phyloP scores from a whole-genome alignment of 2,113 vertebrate genomes.

The Upupa epops region DNA sequence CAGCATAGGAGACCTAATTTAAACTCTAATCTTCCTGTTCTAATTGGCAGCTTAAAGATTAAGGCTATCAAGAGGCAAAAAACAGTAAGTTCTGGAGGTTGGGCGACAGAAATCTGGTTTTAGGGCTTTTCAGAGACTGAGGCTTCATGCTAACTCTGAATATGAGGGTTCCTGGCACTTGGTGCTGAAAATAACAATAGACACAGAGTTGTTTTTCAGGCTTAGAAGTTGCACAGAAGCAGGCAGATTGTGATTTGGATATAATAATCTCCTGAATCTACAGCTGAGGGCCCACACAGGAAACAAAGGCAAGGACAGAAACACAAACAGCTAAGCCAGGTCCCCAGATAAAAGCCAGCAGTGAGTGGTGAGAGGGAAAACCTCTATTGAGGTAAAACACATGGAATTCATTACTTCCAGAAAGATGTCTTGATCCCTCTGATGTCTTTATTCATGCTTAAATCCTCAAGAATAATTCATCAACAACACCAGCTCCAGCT shows the following conservation, averaged over 20 bases:
- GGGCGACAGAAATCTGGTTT: conserved; percentile 27
- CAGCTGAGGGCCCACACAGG: background rate
- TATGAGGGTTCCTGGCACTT: background rate
- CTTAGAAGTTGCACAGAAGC: background rate
- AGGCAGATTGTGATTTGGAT: background rate
- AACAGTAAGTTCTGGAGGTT: conserved; percentile 27
- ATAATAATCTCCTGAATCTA: background rate
- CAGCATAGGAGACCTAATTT: background rate
- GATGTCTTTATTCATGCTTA: conserved; percentile 26
- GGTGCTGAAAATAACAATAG: background rate
- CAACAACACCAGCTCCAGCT: conserved; percentile 20
- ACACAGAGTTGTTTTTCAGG: background rate
- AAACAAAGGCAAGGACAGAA: background rate
- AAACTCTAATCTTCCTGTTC: conserved; percentile 30
- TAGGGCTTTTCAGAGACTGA: background rate
- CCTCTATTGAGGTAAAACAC: background rate
- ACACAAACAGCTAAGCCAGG: background rate
- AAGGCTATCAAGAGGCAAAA: conserved; percentile 38
- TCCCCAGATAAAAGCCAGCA: background rate
- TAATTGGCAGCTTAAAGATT: conserved; percentile 42
- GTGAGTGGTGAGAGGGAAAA: background rate
- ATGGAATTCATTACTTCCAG: background rate
- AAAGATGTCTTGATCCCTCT: background rate
- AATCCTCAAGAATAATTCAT: conserved; percentile 53
- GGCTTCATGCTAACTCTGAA: background rate